Conservation (phyloP, 2,888 invertebrate species). For the Hartigia nigra region DNA sequence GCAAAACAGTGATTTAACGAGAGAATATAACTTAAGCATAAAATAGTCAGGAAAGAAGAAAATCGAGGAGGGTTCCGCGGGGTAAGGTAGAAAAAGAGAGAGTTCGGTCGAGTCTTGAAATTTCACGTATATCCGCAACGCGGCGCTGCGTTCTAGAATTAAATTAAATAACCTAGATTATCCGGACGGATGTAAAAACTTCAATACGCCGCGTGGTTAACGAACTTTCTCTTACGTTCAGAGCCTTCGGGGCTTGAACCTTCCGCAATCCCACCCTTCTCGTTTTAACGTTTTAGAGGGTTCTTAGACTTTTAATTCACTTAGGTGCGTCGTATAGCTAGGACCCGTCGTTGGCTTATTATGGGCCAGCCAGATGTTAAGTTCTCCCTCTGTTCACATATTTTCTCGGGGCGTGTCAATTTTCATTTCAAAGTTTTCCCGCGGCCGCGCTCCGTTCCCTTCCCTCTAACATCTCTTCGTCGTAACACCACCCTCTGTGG, state of each 20-base stretch:
- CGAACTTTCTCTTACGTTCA: conserved; percentile 23
- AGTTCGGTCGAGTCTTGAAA: not conserved
- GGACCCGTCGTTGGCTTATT: conserved; percentile 28
- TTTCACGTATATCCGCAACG: not conserved
- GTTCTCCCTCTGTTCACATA: conserved; percentile 27
- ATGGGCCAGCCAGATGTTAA: conserved; percentile 26
- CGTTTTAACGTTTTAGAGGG: not conserved
- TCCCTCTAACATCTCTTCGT: not conserved
- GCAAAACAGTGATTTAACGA: too few species aligned
- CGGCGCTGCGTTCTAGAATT: conserved; percentile 26
- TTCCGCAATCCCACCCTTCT: not conserved
- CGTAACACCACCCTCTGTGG: conserved; percentile 10
- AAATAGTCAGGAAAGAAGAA: too few species aligned
- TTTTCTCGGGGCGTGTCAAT: conserved; percentile 32
- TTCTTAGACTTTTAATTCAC: conserved; percentile 33
- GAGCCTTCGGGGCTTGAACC: not conserved
- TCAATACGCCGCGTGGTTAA: conserved; percentile 33
- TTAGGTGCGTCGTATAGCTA: conserved; percentile 18
- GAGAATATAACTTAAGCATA: too few species aligned
- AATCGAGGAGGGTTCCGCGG: too few species aligned
- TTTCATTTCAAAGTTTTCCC: conserved; percentile 37
- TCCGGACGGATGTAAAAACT: conserved; percentile 41
- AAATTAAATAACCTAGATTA: conserved; percentile 54
- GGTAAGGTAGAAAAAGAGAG: too few species aligned
- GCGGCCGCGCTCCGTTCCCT: conserved; percentile 9